Base-by-base conservation (phyloP, 2,113 vertebrate species). In the Epinephelus moara region DNA sequence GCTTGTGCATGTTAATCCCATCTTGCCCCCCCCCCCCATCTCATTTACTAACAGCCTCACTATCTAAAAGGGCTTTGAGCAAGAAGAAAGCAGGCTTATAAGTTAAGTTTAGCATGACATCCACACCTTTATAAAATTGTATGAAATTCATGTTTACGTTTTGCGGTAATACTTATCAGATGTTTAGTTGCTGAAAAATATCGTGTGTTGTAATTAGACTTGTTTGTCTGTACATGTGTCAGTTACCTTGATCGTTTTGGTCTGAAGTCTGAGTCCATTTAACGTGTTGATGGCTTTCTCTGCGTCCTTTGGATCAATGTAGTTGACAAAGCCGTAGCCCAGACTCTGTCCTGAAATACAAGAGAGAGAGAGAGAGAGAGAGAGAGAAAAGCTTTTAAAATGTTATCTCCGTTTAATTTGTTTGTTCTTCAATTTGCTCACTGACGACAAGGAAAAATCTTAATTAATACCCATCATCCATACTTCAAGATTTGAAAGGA, bases 271-370 rank as follows among this genome's bases (percentile, higher is more conserved):
- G 95, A 99, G 98, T 97, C 98, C 98, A 95, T 99, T 99, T 98
- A 99, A 97, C 90, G 98, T 99, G 96, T 99, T 99, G 97, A 99
- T 99, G 97, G 98, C 98, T 98, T 99, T 99, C 97, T 99, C 98
- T 96, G 98, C 98, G 95, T 99, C 98, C 97, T 99, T 99, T 97
- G 98, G 98, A 94, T 99, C 98, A 92, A 99, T 99, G 95, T 99
- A 99, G 96, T 99, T 99, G 95, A 99, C 98, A 92, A 99, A 99
- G 94, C 98, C 98, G 91, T 99, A 99, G 84, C 98, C 98, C 96
- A 99, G 97, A 96, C 98, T 99, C 95, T 99, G 98, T 89, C 98
- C 98, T 99, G 96, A 80, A 91, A 90, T 53, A 30, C 0, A 53
- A 90, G 50, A 87, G 30, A 70, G 25, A 85, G 18, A 27, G 21